phyloP scores from a whole-genome alignment of 2,113 vertebrate genomes.

The Pitta sordida region DNA sequence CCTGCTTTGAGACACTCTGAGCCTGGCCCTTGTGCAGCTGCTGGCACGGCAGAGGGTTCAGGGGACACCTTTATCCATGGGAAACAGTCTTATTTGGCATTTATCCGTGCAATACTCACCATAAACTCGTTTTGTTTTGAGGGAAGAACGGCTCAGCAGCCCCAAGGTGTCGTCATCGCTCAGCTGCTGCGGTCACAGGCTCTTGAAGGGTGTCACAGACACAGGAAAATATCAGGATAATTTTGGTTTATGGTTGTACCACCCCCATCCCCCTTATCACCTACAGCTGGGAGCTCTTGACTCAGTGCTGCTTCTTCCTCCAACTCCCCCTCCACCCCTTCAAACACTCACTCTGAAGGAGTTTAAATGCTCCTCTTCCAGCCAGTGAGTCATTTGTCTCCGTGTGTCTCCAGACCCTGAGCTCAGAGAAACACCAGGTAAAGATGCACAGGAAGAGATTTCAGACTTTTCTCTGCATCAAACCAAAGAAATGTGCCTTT shows the following conservation, averaged over 20 bases:
- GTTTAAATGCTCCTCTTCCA: neutral
- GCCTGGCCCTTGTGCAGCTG: neutral
- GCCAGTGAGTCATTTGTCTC: neutral
- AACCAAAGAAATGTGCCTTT: neutral
- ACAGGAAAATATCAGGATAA: neutral
- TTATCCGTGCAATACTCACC: neutral
- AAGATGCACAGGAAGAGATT: neutral
- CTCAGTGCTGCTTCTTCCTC: neutral
- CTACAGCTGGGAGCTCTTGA: neutral
- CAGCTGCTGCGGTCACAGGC: neutral
- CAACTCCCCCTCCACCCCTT: neutral
- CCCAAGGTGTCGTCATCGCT: neutral
- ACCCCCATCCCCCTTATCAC: neutral
- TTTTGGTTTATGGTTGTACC: neutral
- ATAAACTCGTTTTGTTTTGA: neutral
- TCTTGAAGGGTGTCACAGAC: neutral
- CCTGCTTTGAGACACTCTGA: neutral
- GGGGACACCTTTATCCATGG: neutral
- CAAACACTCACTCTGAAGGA: neutral
- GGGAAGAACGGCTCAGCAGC: neutral
- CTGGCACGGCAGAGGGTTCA: neutral
- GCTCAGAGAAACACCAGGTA: neutral
- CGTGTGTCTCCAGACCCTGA: fast-evolving
- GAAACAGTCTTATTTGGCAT: neutral
- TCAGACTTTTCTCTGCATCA: neutral